Evolutionary conservation across 2,888 invertebrate species (phyloP).

Genomic region (Orthosia incerta): DNA sequence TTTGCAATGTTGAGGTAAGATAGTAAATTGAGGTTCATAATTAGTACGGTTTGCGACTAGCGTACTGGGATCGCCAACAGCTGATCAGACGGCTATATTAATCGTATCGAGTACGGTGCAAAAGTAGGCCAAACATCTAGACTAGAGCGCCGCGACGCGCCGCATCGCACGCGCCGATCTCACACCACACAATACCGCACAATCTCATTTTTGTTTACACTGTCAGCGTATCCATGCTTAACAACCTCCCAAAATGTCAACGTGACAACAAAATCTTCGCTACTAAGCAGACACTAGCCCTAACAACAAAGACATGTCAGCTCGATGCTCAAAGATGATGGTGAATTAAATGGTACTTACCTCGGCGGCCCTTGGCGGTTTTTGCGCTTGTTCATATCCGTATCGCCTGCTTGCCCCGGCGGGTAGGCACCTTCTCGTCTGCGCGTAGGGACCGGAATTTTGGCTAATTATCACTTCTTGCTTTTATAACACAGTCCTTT

Average conservation of each 20-base stretch:
- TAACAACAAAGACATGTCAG: constrained; percentile 90
- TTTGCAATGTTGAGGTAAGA: constrained; percentile 54
- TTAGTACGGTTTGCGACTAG: constrained; percentile 75
- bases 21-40: constrained; percentile 68
- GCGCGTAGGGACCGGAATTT: constrained; percentile 97
- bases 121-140: constrained; percentile 90
- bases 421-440: constrained; percentile 95
- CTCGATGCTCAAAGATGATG: constrained; percentile 79
- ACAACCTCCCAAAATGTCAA: constrained; percentile 78
- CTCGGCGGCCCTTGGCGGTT: constrained; percentile 95
- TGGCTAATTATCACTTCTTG: constrained; percentile 92
- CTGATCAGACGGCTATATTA: constrained; percentile 90
- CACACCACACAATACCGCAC: constrained; percentile 75
- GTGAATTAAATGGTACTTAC: constrained; percentile 85
- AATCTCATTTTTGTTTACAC: constrained; percentile 85
- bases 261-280: constrained; percentile 82
- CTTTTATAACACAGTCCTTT: constrained; percentile 91
- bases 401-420: constrained; percentile 92
- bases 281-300: constrained; percentile 76
- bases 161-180: constrained; percentile 79
- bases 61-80: constrained; percentile 84
- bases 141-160: constrained; percentile 79
- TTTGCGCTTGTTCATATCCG: constrained; percentile 95
- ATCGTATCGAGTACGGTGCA: constrained; percentile 85
- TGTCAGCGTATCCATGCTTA: constrained; percentile 76